Base-by-base conservation (phyloP, 2,888 invertebrate species). In the Cerceris ruficornis region DNA sequence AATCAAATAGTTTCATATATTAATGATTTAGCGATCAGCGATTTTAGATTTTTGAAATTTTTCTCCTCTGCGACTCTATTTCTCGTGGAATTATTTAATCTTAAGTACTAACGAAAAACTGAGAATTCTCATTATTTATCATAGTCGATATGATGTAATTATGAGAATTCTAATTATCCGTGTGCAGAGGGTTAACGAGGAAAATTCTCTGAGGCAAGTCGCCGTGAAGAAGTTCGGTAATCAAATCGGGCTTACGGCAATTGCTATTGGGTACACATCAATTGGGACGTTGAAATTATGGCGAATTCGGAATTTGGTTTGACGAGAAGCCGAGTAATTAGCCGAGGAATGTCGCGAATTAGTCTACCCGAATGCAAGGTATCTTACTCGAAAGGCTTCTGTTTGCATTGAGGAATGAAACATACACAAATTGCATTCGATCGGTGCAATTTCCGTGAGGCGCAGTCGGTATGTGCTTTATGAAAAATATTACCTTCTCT, bases 301-400 rank as follows among this genome's bases (percentile, higher is more conserved):
- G 66, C n/a, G 61, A 73, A 84, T 79, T 75, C 71, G 67, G 42
- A 71, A 79, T 81, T 82, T 67, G 59, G 64, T 82, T 79, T 79
- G 66, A 61, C 64, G 67, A 64, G 70, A 69, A 69, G 68, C 62
- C 50, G 50, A 69, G 67, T 84, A 84, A 84, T 84, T 84, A 81
- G 41, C 57, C 14, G 58, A 15, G 58, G 64, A 79, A 73, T 71
- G 68, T 79, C 77, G 71, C 61, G 41, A 78, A 62, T 64, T 57
- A 72, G 77, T 76, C 28, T 74, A 17, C 69, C 15, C 58, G 69
- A 66, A 73, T 77, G 46, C 55, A 60, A 49, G 15, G 49, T 67
- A 28, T 46, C 60, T 60, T 28, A 43, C 69, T 57, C 55, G 49
- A 15, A 46, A 28, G 60, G 60, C 54, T 64, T 74, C 69, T 81